These are phyloP conservation scores for Ptiloglossa arizonensis DNA, from an alignment of 1,140 invertebrate species.

Conservation along the genomic window DNA sequence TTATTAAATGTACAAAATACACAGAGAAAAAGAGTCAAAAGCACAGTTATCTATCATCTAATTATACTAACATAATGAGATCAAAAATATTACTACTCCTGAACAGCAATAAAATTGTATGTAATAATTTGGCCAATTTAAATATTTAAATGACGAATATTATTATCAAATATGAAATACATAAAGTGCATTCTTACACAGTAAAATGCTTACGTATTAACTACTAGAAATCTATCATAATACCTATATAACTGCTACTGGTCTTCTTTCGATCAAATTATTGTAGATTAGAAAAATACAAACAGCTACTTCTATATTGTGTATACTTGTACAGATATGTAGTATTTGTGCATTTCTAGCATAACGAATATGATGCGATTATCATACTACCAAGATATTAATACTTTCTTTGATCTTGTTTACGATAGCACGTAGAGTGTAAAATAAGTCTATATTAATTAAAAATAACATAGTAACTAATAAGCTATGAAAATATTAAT, in stretches of 20 bases:
- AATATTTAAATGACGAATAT: too few species aligned
- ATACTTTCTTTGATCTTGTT: not conserved
- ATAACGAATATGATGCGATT: not conserved
- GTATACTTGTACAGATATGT: constrained; percentile 11
- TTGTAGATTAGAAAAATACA: not conserved
- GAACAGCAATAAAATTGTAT: too few species aligned
- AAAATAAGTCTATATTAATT: not conserved
- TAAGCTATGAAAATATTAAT: constrained; percentile 40
- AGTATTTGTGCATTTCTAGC: constrained; percentile 2
- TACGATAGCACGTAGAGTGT: not conserved
- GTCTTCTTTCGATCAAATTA: not conserved
- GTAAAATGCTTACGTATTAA: not conserved
- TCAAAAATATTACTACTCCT: not conserved
- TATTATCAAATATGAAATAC: constrained; percentile 1
- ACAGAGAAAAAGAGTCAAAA: constrained; percentile 34
- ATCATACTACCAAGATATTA: not conserved
- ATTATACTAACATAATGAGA: constrained; percentile 6
- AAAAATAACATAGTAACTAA: constrained; percentile 37
- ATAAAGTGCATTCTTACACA: not conserved
- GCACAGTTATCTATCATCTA: too few species aligned
- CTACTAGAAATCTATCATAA: not conserved
- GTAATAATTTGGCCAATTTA: not conserved
- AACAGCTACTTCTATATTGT: not conserved
- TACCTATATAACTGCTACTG: not conserved
- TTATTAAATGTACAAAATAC: constrained; percentile 44